Evolutionary conservation across 2,113 vertebrate species (phyloP), one percentile per base, ranked within the genome.

Genomic region (Scatophagus argus): DNA sequence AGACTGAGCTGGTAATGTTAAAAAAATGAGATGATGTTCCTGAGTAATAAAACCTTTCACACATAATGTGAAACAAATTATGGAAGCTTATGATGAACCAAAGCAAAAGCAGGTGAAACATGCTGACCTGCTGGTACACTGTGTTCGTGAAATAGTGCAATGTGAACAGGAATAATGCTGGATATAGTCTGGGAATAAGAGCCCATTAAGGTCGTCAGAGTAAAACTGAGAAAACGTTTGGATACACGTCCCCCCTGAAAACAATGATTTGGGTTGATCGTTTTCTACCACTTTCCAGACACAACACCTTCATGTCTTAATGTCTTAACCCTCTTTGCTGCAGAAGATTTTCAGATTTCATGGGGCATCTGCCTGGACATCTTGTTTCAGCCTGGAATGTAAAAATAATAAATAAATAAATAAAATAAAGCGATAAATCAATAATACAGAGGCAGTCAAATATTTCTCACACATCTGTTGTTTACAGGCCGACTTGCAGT

Each of bases 381-480:
- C 56, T 58, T 55, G 17, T 81, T 62, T 70, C 51, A 19, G 39
- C 16, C 27, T 59, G 54, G 63, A 60, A 63, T 43, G 66, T 52
- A 66, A 56, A 80, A 83, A n/a, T n/a, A n/a, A n/a, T n/a, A n/a
- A n/a, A n/a, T n/a, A n/a, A n/a, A n/a, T n/a, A n/a, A n/a, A n/a
- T n/a, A n/a, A n/a, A n/a, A 71, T 51, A 81, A 71, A 67, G 12
- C 27, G 61, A 85, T 75, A 81, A 85, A 87, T 87, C 83, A 86
- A 74, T 79, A 44, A 74, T 43, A 63, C 54, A 23, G 25, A 27
- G 29, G 31, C 34, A 51, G 23, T 72, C 39, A 65, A 61, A 82
- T 77, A 73, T 68, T 81, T 82, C 47, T 43, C 39, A 69, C 71
- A 77, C 87, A 88, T 86, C 85, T 91, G 87, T 65, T 88, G 79